Evolutionary conservation across 2,888 invertebrate species (phyloP), one percentile per base, ranked within the genome.

Genomic region (Plutella xylostella): DNA sequence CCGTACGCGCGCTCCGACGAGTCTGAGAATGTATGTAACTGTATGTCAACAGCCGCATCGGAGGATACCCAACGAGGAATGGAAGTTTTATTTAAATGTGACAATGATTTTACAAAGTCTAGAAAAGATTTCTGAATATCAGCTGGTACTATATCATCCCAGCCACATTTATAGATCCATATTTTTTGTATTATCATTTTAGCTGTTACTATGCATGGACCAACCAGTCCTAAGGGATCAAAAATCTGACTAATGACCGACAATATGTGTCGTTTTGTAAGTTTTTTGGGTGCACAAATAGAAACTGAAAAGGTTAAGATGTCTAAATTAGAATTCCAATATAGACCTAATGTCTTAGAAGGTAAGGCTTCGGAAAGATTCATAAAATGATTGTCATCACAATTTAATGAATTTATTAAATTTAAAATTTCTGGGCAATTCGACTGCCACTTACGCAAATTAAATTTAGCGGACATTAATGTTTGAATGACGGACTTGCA

Each of bases 271-370:
- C 55, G 39, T 18, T 57, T 55, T 1, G 50, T 54, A 9, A 51
- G n/a, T 9, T 28, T 30, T n/a, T n/a, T n/a, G n/a, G n/a, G n/a
- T n/a, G n/a, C n/a, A n/a, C n/a, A n/a, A n/a, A n/a, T n/a, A n/a
- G n/a, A 18, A 1, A 48, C 42, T 31, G 49, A 22, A 42, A 55
- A 51, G 19, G 45, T 46, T 9, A 55, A 41, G 3, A 15, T 20
- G 41, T 59, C 56, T 0, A 31, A 21, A 6, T 35, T 19, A 14
- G 55, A 51, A 22, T 39, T 42, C 56, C 57, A 57, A 4, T 49
- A 42, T 11, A 51, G 12, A 25, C 51, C 49, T 30, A 52, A 22
- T 7, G 48, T 48, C 14, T 37, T 47, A 1, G 45, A 40, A 7
- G 31, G 19, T 7, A 21, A 31, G 30, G 35, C 33, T 11, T 25